Evolutionary conservation across 2,888 invertebrate genomes (phyloP), one percentile per base, ranked within the genome.

Genomic region (Xanthia icteritia): DNA sequence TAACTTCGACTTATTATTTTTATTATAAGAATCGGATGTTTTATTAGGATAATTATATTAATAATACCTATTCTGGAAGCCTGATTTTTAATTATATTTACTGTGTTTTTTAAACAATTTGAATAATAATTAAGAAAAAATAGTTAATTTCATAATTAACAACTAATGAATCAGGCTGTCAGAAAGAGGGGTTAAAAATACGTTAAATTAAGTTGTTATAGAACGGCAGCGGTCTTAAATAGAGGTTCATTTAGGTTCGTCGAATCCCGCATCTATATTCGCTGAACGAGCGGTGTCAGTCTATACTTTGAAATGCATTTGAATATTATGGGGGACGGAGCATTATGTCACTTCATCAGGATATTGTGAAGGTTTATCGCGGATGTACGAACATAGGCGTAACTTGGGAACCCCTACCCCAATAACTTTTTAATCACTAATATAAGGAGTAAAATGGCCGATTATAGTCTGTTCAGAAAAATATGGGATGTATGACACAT

Each of bases 261-360:
- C 73, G 54, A 65, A 82, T 79, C 58, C 71, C 73, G 77, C 63
- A 42, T 70, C 51, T 54, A 65, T 23, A 71, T 65, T 73, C 69
- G 69, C 51, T 63, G 70, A 71, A 80, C 76, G 66, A 72, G 63
- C 71, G 61, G 79, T 68, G 79, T 91, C 92, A 91, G 91, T 92
- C 90, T 91, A 88, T 89, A 77, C 81, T 83, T 89, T 89, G 88
- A 92, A 93, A 93, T 92, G 92, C 92, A 92, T 90, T 88, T 87
- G 88, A 90, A 86, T 89, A 87, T 84, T 79, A 81, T 82, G 77
- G 88, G 93, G 94, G 94, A 94, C 94, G 94, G 94, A 94, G 90
- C 90, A 89, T 89, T 88, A 83, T 81, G 84, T 83, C 73, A 80
- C 70, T 88, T 69, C 48, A 79, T 70, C 80, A 79, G 67, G 76